Percentiles rank a stretch among this genome's conserved stretches.
phyloP scores from a whole-genome alignment of 2,113 vertebrate genomes.

The Anser brachyrhynchus region DNA sequence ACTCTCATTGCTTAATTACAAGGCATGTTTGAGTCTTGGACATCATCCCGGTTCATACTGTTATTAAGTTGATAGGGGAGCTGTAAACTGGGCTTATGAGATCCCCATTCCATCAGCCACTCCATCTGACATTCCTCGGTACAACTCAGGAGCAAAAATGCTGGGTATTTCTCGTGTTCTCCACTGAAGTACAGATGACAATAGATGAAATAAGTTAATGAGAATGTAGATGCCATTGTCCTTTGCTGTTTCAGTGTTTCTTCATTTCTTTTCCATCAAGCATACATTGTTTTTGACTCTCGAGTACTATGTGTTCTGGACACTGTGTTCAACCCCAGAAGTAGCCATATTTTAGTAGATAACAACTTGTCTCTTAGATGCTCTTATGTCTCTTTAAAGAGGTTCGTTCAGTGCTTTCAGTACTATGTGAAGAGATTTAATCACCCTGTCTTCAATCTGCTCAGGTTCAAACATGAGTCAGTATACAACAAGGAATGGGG shows the following conservation, averaged over 20 bases:
- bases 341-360: background rate
- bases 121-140: background rate
- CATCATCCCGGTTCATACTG: background rate
- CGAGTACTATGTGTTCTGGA: background rate
- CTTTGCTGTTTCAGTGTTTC: background rate
- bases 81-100: slow-evolving; percentile 34
- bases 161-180: background rate
- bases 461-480: background rate
- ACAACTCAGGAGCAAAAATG: background rate
- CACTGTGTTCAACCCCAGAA: background rate
- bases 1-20: background rate
- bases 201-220: background rate
- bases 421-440: background rate
- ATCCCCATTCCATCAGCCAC: background rate
- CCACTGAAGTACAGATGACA: background rate
- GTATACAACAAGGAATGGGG: background rate
- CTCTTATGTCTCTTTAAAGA: background rate
- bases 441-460: background rate
- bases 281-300: background rate
- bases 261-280: background rate
- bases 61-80: slow-evolving; percentile 21
- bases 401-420: background rate
- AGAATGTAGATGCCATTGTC: background rate
- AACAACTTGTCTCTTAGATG: background rate
- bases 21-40: slow-evolving; percentile 11